These are phyloP conservation scores for Alsophila aescularia DNA, from an alignment of 2,888 invertebrate species.

Conservation along the genomic window DNA sequence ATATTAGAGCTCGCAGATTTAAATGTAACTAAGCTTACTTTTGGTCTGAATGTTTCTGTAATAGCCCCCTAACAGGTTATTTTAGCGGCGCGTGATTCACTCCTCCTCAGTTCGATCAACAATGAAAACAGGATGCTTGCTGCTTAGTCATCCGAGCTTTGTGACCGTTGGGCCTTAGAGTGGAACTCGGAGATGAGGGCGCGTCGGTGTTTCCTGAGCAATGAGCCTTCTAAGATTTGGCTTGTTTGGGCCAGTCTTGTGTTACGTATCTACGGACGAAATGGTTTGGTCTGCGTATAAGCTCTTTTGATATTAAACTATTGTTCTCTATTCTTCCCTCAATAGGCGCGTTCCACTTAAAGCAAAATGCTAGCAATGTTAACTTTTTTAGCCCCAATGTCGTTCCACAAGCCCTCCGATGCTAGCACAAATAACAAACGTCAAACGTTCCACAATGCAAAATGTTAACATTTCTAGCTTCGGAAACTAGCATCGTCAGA, in stretches of 20 bases:
- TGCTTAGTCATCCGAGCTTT: conserved; percentile 54
- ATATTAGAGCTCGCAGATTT: neutral
- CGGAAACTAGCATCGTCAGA: too few species aligned
- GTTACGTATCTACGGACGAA: too few species aligned
- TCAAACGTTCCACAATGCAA: too few species aligned
- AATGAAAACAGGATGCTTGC: conserved; percentile 63
- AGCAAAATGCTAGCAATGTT: too few species aligned
- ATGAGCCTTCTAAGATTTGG: neutral
- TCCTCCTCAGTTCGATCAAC: conserved; percentile 53
- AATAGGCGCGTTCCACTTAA: too few species aligned
- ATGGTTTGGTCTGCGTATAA: too few species aligned
- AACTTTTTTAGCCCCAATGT: too few species aligned
- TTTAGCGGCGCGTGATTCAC: conserved; percentile 37
- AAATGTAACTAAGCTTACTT: conserved; percentile 4
- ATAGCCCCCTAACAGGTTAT: conserved; percentile 28
- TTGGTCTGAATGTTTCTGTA: conserved; percentile 26
- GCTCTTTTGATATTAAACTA: too few species aligned
- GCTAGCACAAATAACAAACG: too few species aligned
- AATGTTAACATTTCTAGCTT: too few species aligned
- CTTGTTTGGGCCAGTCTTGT: neutral
- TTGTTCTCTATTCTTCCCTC: too few species aligned
- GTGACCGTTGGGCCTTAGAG: conserved; percentile 33
- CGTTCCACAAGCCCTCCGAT: too few species aligned
- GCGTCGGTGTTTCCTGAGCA: conserved; percentile 12
- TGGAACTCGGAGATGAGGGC: conserved; percentile 21